Evolutionary conservation across 2,113 vertebrate genomes (phyloP).

Genomic region (Bucco capensis): DNA sequence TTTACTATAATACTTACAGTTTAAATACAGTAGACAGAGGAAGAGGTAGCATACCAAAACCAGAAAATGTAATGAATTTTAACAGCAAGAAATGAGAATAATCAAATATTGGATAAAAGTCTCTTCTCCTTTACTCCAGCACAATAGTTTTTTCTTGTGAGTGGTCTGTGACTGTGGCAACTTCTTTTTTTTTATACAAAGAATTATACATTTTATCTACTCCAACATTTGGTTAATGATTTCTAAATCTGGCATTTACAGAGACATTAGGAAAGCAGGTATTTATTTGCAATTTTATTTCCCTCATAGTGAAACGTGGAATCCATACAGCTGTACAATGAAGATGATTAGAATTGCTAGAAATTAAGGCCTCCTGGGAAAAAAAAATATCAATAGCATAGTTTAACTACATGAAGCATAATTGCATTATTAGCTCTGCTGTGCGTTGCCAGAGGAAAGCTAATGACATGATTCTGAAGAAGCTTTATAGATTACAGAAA

Average conservation of each 20-base stretch:
- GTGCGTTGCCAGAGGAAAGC: conserved; percentile 31
- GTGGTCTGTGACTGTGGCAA: background rate
- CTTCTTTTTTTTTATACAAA: background rate
- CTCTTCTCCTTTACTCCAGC: background rate
- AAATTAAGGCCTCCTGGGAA: conserved; percentile 50
- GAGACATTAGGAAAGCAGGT: conserved; percentile 22
- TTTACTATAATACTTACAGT: background rate
- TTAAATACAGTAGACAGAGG: background rate
- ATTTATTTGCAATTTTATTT: conserved; percentile 57
- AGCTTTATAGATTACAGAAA: conserved; percentile 61
- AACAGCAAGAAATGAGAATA: background rate
- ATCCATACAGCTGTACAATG: conserved; percentile 37
- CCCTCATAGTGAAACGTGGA: conserved; percentile 9
- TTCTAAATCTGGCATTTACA: conserved; percentile 48
- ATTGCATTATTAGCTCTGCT: conserved; percentile 62
- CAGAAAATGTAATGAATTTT: background rate
- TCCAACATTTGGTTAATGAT: conserved; percentile 45
- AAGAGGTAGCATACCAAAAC: background rate
- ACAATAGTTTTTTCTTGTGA: background rate
- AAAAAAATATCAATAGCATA: conserved; percentile 63
- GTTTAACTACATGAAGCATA: conserved; percentile 62
- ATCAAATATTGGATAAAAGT: background rate
- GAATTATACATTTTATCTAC: conserved; percentile 36
- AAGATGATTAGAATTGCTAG: conserved; percentile 48
- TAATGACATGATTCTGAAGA: conserved; percentile 60